These are phyloP conservation scores for Zaprionus kolodkinae DNA, from an alignment of 1,140 invertebrate species.

Conservation along the genomic window DNA sequence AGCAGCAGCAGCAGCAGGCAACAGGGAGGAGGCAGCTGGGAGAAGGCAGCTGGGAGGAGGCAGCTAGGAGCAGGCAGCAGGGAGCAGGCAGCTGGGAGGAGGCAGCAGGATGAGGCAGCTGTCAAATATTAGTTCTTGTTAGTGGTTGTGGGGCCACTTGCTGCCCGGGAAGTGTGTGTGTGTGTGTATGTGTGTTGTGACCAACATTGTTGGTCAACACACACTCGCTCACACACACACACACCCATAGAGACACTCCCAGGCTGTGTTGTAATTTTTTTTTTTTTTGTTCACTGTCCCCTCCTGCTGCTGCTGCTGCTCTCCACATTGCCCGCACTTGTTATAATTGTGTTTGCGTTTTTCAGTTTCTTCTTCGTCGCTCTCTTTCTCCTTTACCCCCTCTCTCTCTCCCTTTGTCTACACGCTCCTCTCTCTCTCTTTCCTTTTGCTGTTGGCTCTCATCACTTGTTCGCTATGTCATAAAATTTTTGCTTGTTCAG, in stretches of 20 bases:
- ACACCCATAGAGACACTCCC: slow-evolving; percentile 5
- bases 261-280: slow-evolving; percentile 44
- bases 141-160: slow-evolving; percentile 51
- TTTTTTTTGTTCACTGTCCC: slow-evolving; percentile 7
- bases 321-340: slow-evolving; percentile 60
- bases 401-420: neutral
- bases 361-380: slow-evolving; percentile 54
- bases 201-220: slow-evolving; percentile 79
- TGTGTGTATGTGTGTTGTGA: slow-evolving; percentile 64
- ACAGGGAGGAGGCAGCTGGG: slow-evolving; percentile 3
- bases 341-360: slow-evolving; percentile 81
- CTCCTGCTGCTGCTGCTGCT: slow-evolving; percentile 20
- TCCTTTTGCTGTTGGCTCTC: slow-evolving; percentile 30
- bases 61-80: neutral
- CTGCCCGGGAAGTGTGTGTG: slow-evolving; percentile 17
- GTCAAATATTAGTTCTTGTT: slow-evolving; percentile 61
- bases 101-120: slow-evolving; percentile 40
- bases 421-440: too few relatives aligned
- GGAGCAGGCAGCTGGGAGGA: slow-evolving; percentile 1
- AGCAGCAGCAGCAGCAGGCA: slow-evolving; percentile 2
- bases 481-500: slow-evolving; percentile 80
- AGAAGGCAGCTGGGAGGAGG: neutral
- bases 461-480: slow-evolving; percentile 74
- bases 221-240: slow-evolving; percentile 70
- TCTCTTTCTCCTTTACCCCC: neutral